Evolutionary conservation across 2,888 invertebrate species (phyloP), one percentile per base, ranked within the genome.

Genomic region (Zootermopsis nevadensis): DNA sequence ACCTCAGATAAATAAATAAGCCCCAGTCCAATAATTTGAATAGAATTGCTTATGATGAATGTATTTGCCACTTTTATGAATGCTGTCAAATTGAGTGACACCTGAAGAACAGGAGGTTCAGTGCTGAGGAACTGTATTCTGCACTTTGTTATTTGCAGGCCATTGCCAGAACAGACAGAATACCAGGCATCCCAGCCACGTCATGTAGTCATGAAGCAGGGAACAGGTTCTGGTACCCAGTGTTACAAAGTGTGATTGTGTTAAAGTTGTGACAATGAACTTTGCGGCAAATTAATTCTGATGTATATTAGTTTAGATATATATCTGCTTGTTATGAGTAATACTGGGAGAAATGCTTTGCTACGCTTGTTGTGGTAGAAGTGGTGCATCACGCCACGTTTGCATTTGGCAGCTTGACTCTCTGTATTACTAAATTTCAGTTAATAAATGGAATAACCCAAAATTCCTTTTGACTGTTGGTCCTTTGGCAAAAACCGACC

Each of bases 361-460:
- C 38, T 74, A 38, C 74, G 38, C 74, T 74, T 38, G 42, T 69
- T 69, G 33, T 38, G 74, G 74, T 74, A 24, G 38, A 74, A 38
- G 74, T 74, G 74, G 74, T 74, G 60, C n/a, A 7, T 38, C 38
- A 74, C 74, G 38, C 38, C 33, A 27, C 38, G n/a, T 72, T 35
- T 74, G 74, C 74, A 74, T 74, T 35, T 38, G 74, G 74, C 74
- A 74, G 74, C 74, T 74, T 74, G 8, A 33, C 38, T 74, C 38
- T 38, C 35, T 74, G 74, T 74, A 69, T 33, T 60, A 60, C 60
- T 27, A 27, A 60, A 27, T 60, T 60, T 60, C 60, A 27, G 60
- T 60, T 60, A 60, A 60, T 60, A 60, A 60, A 60, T 27, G n/a
- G 60, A 60, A 27, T 60, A 60, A 60, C 60, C 6, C 60, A 60